Percentiles rank a stretch among this genome's conserved stretches.
phyloP scores from a whole-genome alignment of 2,113 vertebrate species.

The Poeciliopsis turrubarensis region DNA sequence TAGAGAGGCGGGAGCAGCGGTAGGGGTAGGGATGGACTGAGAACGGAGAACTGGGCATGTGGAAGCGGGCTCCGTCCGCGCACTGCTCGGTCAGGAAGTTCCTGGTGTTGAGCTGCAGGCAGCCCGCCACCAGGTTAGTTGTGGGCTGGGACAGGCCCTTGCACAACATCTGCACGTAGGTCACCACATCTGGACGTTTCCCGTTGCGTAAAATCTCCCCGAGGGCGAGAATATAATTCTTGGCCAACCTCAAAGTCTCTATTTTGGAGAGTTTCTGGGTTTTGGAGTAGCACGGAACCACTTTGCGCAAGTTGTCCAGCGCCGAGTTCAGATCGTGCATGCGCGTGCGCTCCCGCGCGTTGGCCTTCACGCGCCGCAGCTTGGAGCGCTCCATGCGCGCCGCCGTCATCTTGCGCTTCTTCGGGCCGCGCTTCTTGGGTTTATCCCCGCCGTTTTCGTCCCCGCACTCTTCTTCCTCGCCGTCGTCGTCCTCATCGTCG shows the following conservation, averaged over 20 bases:
- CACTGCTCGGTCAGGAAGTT: slow-evolving; percentile 96
- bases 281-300: slow-evolving; percentile 98
- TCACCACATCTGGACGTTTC: slow-evolving; percentile 93
- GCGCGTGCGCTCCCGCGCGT: slow-evolving; percentile 94
- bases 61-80: slow-evolving; percentile 88
- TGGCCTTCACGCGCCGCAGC: slow-evolving; percentile 92
- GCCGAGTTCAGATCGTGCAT: slow-evolving; percentile 99
- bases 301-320: slow-evolving; percentile 97
- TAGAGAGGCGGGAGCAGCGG: slow-evolving; percentile 90
- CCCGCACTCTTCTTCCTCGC: slow-evolving; percentile 88
- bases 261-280: slow-evolving; percentile 99
- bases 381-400: slow-evolving; percentile 92
- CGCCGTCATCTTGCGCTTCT: slow-evolving; percentile 95
- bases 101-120: slow-evolving; percentile 94
- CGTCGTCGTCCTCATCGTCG: slow-evolving; percentile 85
- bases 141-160: slow-evolving; percentile 95
- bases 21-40: slow-evolving; percentile 92
- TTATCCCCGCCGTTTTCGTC: slow-evolving; percentile 88
- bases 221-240: slow-evolving; percentile 97
- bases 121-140: slow-evolving; percentile 93
- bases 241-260: slow-evolving; percentile 93
- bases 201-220: slow-evolving; percentile 97
- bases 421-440: slow-evolving; percentile 96
- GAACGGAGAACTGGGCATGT: slow-evolving; percentile 89
- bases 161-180: slow-evolving; percentile 96